A percentile compares a stretch with the other conserved stretches of the same genome.
These are phyloP conservation scores for Erebia aethiops DNA, from an alignment of 2,888 invertebrate species.

Conservation along the genomic window DNA sequence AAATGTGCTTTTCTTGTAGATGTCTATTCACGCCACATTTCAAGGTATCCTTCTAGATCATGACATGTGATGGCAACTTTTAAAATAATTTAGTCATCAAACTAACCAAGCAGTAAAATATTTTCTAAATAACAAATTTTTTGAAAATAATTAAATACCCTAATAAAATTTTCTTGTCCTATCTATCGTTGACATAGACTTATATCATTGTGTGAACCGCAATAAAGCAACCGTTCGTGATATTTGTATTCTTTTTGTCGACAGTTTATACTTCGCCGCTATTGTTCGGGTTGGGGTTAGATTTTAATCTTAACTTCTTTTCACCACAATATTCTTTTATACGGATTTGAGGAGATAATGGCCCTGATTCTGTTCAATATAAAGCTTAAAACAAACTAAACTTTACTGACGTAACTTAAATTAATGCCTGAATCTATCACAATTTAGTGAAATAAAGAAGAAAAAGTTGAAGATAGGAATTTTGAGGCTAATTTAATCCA, in stretches of 20 bases:
- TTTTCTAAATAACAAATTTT: too few relatives aligned
- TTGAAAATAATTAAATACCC: not conserved
- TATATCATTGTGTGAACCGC: constrained; percentile 1
- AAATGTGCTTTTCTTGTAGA: too few relatives aligned
- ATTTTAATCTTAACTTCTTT: constrained; percentile 18
- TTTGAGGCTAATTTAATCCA: too few relatives aligned
- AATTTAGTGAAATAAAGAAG: not conserved
- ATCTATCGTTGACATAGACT: not conserved
- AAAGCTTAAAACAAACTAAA: not conserved
- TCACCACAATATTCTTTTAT: constrained; percentile 14
- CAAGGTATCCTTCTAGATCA: too few relatives aligned
- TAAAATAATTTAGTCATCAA: too few relatives aligned
- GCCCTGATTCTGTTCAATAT: not conserved
- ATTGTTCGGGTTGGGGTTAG: constrained; percentile 18
- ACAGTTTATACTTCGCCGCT: constrained; percentile 17
- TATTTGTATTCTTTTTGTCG: constrained; percentile 17
- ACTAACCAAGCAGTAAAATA: too few relatives aligned
- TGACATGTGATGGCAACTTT: too few relatives aligned
- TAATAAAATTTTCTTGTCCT: not conserved
- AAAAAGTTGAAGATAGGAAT: too few relatives aligned
- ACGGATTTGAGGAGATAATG: constrained; percentile 8
- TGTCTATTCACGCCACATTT: too few relatives aligned
- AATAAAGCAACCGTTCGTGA: constrained; percentile 25
- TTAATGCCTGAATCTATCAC: not conserved
- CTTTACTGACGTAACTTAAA: not conserved